Evolutionary conservation across 2,888 invertebrate genomes (phyloP), one percentile per base, ranked within the genome.

Genomic region (Ormyrus labotus): DNA sequence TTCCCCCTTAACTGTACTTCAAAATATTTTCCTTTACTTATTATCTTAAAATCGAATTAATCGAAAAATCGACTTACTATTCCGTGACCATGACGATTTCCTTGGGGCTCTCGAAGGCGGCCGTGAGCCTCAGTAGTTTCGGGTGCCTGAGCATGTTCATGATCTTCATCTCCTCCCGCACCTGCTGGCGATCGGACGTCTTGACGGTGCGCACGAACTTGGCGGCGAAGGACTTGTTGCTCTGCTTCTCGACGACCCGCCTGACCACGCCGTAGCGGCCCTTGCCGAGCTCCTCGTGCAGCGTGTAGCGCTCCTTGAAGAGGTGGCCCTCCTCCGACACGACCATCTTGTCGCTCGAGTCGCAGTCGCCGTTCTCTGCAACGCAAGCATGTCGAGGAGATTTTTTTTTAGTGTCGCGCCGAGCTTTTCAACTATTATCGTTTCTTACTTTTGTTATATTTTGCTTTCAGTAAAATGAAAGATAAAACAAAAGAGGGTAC

Each of bases 1-100:
- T 34, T 34, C 34, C 4, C 19, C 2, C 19, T 1, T 19, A 1
- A 19, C 19, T 19, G 19, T 19, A 1, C 19, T 19, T 19, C 19
- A 19, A 19, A 19, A 19, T 19, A 19, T 19, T 19, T 19, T 19
- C 1, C 19, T 19, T 19, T 19, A 19, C 19, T 0, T 19, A 19
- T 1, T 19, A 19, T 5, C 5, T 10, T 3, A 9, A 57, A 10
- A 57, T 1, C 10, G 10, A 11, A 7, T n/a, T 57, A 6, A 34
- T 10, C 13, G 7, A 51, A 10, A 64, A n/a, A 53, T 50, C 9
- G 4, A 80, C 96, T 94, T 92, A 98, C 98, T 96, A 96, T 93
- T 99, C 98, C 92, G 96, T 96, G 58, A 98, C 94, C 92, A 98
- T 95, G 80, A 97, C 93, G 87, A 96, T 95, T 89, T 96, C 96